phyloP scores from a whole-genome alignment of 2,113 vertebrate species.

The Phainopepla nitens region DNA sequence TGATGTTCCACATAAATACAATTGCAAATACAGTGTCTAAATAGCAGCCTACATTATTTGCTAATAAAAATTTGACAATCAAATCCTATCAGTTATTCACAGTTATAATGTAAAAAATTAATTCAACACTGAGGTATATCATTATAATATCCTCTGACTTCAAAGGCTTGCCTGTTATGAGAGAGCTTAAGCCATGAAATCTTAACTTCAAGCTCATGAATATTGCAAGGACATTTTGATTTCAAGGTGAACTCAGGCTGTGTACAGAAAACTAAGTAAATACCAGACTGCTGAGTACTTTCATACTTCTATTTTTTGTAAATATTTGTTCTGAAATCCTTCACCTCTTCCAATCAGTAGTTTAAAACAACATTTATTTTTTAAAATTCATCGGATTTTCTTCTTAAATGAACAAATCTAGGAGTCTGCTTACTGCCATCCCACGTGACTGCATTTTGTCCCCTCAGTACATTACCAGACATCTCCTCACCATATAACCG shows the following conservation, averaged over 20 bases:
- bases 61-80: background rate
- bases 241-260: background rate
- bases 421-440: background rate
- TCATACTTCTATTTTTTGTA: background rate
- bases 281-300: background rate
- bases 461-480: background rate
- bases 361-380: background rate
- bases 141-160: background rate
- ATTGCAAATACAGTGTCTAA: background rate
- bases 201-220: background rate
- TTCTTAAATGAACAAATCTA: background rate
- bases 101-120: background rate
- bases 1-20: background rate
- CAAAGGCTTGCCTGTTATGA: background rate
- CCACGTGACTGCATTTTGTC: background rate
- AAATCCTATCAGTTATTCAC: background rate
- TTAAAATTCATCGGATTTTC: background rate
- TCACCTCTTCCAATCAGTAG: background rate
- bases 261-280: background rate
- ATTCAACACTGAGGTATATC: background rate
- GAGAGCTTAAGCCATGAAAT: background rate
- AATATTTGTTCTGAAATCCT: background rate
- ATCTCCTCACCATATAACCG: conserved; percentile 79
- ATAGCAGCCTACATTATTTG: background rate
- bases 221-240: background rate